Evolutionary conservation across 1,140 invertebrate genomes (phyloP).

Genomic region (Lethocerus indicus): DNA sequence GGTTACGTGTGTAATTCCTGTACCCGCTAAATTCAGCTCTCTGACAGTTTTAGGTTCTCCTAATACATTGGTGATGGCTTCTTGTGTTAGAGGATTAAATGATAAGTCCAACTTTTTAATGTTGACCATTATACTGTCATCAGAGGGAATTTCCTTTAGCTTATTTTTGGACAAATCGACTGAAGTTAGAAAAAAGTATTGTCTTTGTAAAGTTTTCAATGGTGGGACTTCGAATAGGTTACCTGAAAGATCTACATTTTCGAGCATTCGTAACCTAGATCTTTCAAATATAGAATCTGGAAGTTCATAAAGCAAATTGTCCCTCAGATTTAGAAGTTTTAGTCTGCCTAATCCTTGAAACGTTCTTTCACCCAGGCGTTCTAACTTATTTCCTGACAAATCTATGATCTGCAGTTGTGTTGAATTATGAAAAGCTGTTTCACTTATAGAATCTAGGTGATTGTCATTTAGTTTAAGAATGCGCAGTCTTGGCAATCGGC

Average conservation of each 20-base stretch:
- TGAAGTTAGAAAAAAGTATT: conserved; percentile 60
- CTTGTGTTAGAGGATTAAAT: conserved; percentile 59
- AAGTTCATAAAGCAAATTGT: conserved; percentile 54
- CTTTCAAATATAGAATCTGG: conserved; percentile 74
- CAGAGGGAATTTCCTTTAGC: conserved; percentile 57
- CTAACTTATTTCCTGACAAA: conserved; percentile 54
- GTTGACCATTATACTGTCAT: conserved; percentile 71
- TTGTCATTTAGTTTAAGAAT: conserved; percentile 52
- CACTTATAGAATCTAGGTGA: conserved; percentile 57
- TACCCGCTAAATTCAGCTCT: conserved; percentile 61
- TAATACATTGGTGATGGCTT: conserved; percentile 55
- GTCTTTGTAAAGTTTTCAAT: conserved; percentile 55
- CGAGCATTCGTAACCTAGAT: conserved; percentile 54
- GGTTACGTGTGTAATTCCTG: conserved; percentile 45
- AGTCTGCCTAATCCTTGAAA: conserved; percentile 67
- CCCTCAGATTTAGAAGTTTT: conserved; percentile 50
- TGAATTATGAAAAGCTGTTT: conserved; percentile 79
- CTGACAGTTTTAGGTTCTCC: conserved; percentile 77
- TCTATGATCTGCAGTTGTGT: conserved; percentile 68
- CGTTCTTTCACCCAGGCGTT: conserved; percentile 54
- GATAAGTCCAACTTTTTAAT: conserved; percentile 75
- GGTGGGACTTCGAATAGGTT: conserved; percentile 68
- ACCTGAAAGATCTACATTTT: conserved; percentile 58
- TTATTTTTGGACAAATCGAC: conserved; percentile 66
- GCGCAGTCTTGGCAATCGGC: conserved; percentile 51